Conservation (phyloP, 2,797 vertebrate species). For the Fistularia tabacaria region DNA sequence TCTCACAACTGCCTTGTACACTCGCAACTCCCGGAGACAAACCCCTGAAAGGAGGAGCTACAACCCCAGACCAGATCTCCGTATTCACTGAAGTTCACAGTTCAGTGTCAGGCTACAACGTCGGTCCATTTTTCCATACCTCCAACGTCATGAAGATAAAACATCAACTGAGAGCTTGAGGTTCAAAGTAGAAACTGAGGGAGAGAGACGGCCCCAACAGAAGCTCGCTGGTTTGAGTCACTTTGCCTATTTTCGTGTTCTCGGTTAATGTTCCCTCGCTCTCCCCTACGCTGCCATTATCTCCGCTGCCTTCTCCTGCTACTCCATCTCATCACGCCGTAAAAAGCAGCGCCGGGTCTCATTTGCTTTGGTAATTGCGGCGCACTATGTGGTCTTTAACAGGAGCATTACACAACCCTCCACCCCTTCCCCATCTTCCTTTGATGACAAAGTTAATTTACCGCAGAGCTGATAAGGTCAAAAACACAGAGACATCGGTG, state of each 20-base stretch:
- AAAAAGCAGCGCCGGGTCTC: conserved; percentile 26
- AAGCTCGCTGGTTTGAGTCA: no score
- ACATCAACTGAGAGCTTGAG: not conserved
- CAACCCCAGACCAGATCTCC: no score
- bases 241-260: not conserved
- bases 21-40: no score
- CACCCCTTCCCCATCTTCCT: not conserved
- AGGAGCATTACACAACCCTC: conserved; percentile 17
- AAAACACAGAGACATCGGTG: conserved; percentile 7
- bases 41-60: no score
- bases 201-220: no score
- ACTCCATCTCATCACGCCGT: conserved; percentile 32
- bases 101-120: no score
- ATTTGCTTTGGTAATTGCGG: conserved; percentile 40
- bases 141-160: not conserved
- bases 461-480: conserved; percentile 22
- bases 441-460: conserved; percentile 46
- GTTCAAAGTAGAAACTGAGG: no score
- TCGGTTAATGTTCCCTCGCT: conserved; percentile 16
- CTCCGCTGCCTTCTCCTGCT: conserved; percentile 28
- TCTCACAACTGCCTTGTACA: no score
- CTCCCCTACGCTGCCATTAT: conserved; percentile 6
- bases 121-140: no score
- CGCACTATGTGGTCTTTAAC: conserved; percentile 17
- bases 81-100: no score